phyloP scores from a whole-genome alignment of 92 coral and sea anemone species.

The Nematostella vectensis region DNA sequence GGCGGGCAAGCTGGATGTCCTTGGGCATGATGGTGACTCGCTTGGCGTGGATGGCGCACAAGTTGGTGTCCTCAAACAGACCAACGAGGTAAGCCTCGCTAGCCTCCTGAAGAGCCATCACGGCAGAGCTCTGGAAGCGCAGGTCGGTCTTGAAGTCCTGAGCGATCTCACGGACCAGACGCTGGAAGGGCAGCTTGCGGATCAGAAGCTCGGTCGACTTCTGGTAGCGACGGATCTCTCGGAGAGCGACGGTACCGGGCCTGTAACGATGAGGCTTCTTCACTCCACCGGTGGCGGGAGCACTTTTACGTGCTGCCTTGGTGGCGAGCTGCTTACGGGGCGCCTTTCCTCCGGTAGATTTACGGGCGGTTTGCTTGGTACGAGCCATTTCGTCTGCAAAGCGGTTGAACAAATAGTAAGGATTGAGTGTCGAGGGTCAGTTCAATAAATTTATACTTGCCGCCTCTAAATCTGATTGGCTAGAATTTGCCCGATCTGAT shows the following conservation, averaged over 20 bases:
- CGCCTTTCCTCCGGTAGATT: constrained; percentile 99
- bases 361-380: constrained; percentile 99
- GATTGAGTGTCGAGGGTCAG: too few relatives aligned
- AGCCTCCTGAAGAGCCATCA: constrained; percentile 99
- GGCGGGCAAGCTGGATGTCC: constrained; percentile 99
- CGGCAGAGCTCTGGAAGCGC: constrained; percentile 99
- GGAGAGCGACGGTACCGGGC: constrained; percentile 99
- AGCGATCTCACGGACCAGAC: constrained; percentile 99
- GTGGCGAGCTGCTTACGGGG: constrained; percentile 98
- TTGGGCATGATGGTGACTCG: constrained; percentile 99
- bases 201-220: constrained; percentile 96
- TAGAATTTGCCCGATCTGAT: too few relatives aligned
- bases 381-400: constrained; percentile 93
- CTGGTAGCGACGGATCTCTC: constrained; percentile 99
- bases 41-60: constrained; percentile 99
- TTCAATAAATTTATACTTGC: too few relatives aligned
- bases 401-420: too few relatives aligned
- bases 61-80: constrained; percentile 99
- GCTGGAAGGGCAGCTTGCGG: constrained; percentile 99
- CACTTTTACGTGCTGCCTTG: constrained; percentile 99
- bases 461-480: too few relatives aligned
- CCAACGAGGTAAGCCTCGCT: constrained; percentile 99
- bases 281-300: constrained; percentile 98
- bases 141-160: constrained; percentile 98
- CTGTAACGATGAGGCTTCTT: constrained; percentile 99